Evolutionary conservation across 2,888 invertebrate species (phyloP).

Genomic region (Diarsia brunnea): DNA sequence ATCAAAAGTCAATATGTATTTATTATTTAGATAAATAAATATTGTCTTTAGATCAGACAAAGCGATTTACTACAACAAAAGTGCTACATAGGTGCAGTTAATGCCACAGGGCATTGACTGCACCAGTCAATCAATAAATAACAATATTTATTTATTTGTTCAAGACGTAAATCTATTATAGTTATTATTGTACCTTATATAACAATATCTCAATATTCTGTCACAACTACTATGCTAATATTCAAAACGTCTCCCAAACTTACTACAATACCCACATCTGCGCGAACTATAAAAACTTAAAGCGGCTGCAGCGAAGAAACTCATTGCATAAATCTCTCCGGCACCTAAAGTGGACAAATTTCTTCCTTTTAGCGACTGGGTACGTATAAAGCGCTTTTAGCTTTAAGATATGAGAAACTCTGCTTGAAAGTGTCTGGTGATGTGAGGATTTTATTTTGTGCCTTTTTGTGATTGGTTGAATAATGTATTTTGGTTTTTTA

Average conservation of each 20-base stretch:
- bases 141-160: too few relatives aligned
- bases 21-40: too few relatives aligned
- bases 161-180: too few relatives aligned
- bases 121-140: too few relatives aligned
- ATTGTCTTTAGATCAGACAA: too few relatives aligned
- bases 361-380: slow-evolving; percentile 60
- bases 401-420: slow-evolving; percentile 53
- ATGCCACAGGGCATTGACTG: too few relatives aligned
- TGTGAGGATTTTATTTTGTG: slow-evolving; percentile 12
- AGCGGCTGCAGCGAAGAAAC: slow-evolving; percentile 54
- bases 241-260: slow-evolving; percentile 27
- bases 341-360: slow-evolving; percentile 68
- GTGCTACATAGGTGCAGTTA: too few relatives aligned
- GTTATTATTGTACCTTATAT: too few relatives aligned
- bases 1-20: too few relatives aligned
- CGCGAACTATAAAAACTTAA: slow-evolving; percentile 57
- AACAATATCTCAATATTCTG: neutral
- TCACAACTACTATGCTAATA: neutral
- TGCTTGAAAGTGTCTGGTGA: slow-evolving; percentile 33
- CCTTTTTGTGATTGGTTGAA: slow-evolving; percentile 4
- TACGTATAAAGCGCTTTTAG: slow-evolving; percentile 58
- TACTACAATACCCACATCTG: slow-evolving; percentile 39
- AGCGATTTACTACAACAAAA: too few relatives aligned
- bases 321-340: slow-evolving; percentile 65
- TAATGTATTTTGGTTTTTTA: neutral